Conservation (phyloP, 1,140 invertebrate species). For the Scaptomyza hsui region DNA sequence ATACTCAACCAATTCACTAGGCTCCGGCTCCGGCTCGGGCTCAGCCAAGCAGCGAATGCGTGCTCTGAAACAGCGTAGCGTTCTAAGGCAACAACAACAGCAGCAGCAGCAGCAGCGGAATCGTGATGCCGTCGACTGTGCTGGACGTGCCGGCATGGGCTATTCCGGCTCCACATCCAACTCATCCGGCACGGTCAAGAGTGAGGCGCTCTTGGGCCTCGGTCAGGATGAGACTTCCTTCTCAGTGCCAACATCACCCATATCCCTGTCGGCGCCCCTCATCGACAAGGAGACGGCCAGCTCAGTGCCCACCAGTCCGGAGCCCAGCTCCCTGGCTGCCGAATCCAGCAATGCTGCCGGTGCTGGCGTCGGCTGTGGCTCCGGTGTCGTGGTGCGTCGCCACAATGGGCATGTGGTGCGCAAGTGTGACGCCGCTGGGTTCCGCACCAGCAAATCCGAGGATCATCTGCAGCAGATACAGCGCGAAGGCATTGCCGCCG, state of each 20-base stretch:
- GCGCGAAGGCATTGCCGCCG: constrained; percentile 84
- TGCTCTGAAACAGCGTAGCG: constrained; percentile 69
- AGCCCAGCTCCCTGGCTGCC: constrained; percentile 85
- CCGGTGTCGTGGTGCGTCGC: constrained; percentile 78
- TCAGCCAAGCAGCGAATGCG: constrained; percentile 74
- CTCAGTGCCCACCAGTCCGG: constrained; percentile 92
- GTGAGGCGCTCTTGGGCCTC: constrained; percentile 51
- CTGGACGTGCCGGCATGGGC: constrained; percentile 34
- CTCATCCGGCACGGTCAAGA: constrained; percentile 78
- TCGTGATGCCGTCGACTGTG: constrained; percentile 69
- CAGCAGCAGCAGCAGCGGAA: constrained; percentile 54
- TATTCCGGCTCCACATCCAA: constrained; percentile 63
- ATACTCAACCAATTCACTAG: constrained; percentile 74
- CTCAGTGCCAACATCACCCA: constrained; percentile 82
- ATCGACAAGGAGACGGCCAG: constrained; percentile 85
- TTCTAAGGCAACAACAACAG: constrained; percentile 32
- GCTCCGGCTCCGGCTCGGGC: constrained; percentile 60
- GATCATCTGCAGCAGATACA: constrained; percentile 90
- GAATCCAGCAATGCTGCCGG: constrained; percentile 75
- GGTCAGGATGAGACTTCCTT: constrained; percentile 79
- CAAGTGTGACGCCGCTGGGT: constrained; percentile 84
- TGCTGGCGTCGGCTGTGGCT: constrained; percentile 44
- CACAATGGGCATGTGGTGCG: constrained; percentile 75
- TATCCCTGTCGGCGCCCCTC: constrained; percentile 76
- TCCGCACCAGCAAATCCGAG: constrained; percentile 92